These are phyloP conservation scores for Chaunax sp. DNA, from an alignment of 2,797 vertebrate genomes.

Conservation along the genomic window DNA sequence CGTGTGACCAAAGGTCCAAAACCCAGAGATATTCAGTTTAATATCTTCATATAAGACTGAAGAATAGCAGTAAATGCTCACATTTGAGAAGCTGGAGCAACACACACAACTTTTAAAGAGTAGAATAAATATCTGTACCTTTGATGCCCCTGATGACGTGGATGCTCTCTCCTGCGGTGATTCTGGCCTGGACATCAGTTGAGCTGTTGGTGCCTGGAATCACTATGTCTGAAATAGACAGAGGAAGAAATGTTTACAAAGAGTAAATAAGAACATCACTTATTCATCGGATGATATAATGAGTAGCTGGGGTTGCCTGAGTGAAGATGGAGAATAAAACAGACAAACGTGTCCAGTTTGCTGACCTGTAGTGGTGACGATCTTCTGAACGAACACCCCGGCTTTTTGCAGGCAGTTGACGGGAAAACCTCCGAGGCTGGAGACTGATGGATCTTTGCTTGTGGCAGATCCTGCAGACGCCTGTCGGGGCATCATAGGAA, in stretches of 20 bases:
- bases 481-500: conserved; percentile 93
- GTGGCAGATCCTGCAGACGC: conserved; percentile 81
- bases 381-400: conserved; percentile 96
- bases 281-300: not conserved
- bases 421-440: conserved; percentile 89
- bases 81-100: not conserved
- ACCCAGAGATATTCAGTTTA: not conserved
- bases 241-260: not conserved
- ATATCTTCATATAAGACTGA: not conserved
- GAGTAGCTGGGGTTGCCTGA: not conserved
- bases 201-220: conserved; percentile 94
- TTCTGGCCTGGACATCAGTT: conserved; percentile 92
- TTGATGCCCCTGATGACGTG: conserved; percentile 95
- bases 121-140: conserved; percentile 77
- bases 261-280: not conserved
- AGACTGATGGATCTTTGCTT: conserved; percentile 54
- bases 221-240: conserved; percentile 87
- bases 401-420: conserved; percentile 96
- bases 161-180: conserved; percentile 92
- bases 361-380: conserved; percentile 95
- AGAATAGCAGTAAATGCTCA: not conserved
- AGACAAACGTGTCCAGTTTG: not conserved
- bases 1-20: not conserved
- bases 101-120: not conserved
- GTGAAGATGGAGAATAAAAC: not conserved